Evolutionary conservation across 1,140 invertebrate species (phyloP).

Genomic region (Elymnias hypermnestra): DNA sequence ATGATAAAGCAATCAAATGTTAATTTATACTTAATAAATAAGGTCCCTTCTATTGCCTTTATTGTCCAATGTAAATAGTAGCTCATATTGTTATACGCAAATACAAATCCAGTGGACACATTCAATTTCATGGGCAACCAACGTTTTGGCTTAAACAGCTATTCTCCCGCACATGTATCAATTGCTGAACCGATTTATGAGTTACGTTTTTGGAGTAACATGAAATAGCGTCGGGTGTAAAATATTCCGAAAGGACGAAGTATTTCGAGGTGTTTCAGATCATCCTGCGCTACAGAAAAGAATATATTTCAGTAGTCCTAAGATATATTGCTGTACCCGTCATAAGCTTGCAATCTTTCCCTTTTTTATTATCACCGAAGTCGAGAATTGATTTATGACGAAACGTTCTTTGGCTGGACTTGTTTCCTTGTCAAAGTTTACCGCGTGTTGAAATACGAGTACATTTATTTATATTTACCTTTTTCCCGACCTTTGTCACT

Average conservation of each 20-base stretch:
- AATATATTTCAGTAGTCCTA: too few species aligned
- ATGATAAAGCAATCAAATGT: too few species aligned
- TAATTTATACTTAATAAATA: too few species aligned
- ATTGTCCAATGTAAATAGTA: constrained; percentile 5
- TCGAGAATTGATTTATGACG: too few species aligned
- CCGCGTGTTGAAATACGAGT: too few species aligned
- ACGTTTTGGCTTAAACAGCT: constrained; percentile 22
- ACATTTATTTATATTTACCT: too few species aligned
- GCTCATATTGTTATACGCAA: constrained; percentile 21
- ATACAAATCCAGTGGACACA: constrained; percentile 25
- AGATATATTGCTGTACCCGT: too few species aligned
- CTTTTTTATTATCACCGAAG: too few species aligned
- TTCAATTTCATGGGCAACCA: constrained; percentile 29
- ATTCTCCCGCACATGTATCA: constrained; percentile 23
- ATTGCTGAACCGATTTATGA: constrained; percentile 20
- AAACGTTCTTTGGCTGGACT: too few species aligned
- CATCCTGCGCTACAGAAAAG: neutral
- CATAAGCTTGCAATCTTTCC: too few species aligned
- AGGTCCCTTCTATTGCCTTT: constrained; percentile 6
- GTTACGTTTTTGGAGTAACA: constrained; percentile 10
- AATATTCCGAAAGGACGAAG: constrained; percentile 2
- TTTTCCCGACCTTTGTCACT: too few species aligned
- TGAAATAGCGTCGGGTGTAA: constrained; percentile 17
- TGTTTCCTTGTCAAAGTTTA: too few species aligned
- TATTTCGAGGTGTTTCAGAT: neutral